phyloP scores from a whole-genome alignment of 2,797 vertebrate species.

The Sebastes taczanowskii region DNA sequence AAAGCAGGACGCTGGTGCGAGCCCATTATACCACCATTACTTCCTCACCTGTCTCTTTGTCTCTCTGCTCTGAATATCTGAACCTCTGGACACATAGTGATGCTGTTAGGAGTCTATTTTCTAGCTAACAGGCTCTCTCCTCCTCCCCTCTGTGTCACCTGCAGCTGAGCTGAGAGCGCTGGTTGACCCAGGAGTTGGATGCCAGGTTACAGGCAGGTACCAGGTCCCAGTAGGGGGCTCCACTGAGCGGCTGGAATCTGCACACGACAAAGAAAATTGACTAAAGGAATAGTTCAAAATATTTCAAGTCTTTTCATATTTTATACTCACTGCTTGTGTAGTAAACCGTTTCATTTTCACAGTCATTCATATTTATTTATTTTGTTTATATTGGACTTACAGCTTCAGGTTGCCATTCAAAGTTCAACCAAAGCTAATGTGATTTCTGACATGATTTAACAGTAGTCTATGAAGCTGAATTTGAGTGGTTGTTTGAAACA shows the following conservation, averaged over 20 bases:
- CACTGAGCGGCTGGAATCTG: conserved; percentile 27
- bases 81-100: conserved; percentile 21
- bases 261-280: conserved; percentile 4
- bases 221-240: conserved; percentile 44
- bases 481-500: neutral
- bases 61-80: conserved; percentile 22
- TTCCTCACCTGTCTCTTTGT: conserved; percentile 29
- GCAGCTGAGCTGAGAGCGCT: conserved; percentile 67
- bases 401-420: neutral
- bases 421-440: neutral
- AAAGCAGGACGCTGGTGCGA: conserved; percentile 7
- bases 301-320: conserved; percentile 35
- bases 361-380: neutral
- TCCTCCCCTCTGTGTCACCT: conserved; percentile 64
- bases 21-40: neutral
- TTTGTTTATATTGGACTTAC: neutral
- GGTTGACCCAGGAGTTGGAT: conserved; percentile 65
- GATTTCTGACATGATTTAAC: neutral
- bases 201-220: conserved; percentile 70
- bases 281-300: conserved; percentile 48
- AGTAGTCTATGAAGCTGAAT: neutral
- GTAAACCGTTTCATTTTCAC: neutral
- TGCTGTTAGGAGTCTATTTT: conserved; percentile 31
- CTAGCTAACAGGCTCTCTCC: conserved; percentile 63
- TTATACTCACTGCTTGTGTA: conserved; percentile 11